phyloP scores from a whole-genome alignment of 2,113 vertebrate genomes.

The Heptranchias perlo region DNA sequence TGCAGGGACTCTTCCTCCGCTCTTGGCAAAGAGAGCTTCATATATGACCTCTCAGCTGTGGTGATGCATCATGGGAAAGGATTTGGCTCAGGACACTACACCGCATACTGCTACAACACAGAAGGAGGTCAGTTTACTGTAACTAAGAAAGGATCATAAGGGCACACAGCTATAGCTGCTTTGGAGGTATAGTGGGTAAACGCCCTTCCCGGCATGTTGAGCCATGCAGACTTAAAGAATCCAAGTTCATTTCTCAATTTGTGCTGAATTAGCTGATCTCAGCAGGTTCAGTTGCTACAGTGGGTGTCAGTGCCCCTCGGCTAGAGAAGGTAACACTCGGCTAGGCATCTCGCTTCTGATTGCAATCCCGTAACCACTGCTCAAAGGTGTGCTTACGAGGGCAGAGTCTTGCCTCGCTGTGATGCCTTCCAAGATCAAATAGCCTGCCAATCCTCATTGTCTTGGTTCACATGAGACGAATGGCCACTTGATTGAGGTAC shows the following conservation, averaged over 20 bases:
- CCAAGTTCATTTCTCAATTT: background rate
- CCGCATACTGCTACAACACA: conserved; percentile 99
- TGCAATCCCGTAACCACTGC: background rate
- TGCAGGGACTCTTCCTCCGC: conserved; percentile 80
- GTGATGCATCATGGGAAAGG: conserved; percentile 99
- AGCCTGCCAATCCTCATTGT: background rate
- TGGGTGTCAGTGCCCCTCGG: background rate
- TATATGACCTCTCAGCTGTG: conserved; percentile 95
- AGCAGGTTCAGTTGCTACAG: background rate
- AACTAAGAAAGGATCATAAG: background rate
- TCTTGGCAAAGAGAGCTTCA: conserved; percentile 78
- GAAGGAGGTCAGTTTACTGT: conserved; percentile 83
- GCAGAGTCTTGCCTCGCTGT: background rate
- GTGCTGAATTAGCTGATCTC: background rate
- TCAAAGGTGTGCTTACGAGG: background rate
- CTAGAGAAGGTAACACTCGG: background rate
- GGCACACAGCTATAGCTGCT: background rate
- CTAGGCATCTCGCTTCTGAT: background rate
- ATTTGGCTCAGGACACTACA: conserved; percentile 99
- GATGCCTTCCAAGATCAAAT: background rate
- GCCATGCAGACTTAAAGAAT: background rate
- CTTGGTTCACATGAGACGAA: background rate
- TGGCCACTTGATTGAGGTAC: background rate
- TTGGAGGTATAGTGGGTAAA: background rate
- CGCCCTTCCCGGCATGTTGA: background rate